phyloP scores from a whole-genome alignment of 2,113 vertebrate species.

The Macroglossus sobrinus region DNA sequence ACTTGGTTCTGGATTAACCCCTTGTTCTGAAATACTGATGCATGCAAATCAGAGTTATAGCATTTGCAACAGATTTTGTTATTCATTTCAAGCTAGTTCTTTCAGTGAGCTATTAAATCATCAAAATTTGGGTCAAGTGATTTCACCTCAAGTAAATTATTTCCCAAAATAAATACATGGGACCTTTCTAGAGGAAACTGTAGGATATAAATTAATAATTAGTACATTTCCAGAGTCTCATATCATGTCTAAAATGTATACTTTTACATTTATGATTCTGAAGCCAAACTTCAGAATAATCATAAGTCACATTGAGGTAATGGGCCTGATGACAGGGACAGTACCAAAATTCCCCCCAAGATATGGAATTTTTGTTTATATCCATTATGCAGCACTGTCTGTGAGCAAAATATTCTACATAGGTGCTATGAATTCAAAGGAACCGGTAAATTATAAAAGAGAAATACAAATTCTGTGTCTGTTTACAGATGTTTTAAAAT shows the following conservation, averaged over 20 bases:
- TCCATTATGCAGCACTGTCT: not conserved
- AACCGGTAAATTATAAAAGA: not conserved
- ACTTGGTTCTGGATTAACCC: constrained; percentile 37
- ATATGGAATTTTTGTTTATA: not conserved
- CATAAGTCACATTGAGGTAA: not conserved
- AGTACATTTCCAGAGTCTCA: not conserved
- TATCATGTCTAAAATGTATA: not conserved
- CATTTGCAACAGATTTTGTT: constrained; percentile 29
- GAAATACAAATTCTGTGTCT: not conserved
- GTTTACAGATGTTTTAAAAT: not conserved
- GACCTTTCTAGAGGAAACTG: not conserved
- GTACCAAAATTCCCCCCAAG: not conserved
- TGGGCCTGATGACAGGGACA: not conserved
- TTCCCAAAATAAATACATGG: constrained; percentile 37
- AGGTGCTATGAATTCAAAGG: not conserved
- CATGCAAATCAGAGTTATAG: not conserved
- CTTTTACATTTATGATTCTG: not conserved
- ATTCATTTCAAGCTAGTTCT: constrained; percentile 48
- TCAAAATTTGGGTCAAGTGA: constrained; percentile 66
- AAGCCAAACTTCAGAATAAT: not conserved
- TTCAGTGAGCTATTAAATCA: constrained; percentile 60
- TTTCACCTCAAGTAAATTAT: constrained; percentile 51
- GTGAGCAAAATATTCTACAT: not conserved
- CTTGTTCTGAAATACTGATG: constrained; percentile 28
- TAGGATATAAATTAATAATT: constrained; percentile 11